Conservation (phyloP, 2,113 vertebrate genomes). For the Salvelinus alpinus region DNA sequence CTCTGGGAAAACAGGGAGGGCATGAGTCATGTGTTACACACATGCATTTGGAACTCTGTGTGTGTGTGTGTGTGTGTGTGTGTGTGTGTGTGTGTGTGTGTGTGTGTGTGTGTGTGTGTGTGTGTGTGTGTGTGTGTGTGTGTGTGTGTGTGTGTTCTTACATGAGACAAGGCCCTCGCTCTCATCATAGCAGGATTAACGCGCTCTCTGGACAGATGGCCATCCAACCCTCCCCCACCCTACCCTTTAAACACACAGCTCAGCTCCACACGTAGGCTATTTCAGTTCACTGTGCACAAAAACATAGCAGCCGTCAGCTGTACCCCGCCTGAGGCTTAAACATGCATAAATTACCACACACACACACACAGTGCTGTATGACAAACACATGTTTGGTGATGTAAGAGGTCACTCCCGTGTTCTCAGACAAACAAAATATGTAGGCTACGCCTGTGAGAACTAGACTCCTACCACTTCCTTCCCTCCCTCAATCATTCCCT, state of each 20-base stretch:
- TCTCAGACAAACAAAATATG: slow-evolving; percentile 16
- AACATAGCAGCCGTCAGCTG: slow-evolving; percentile 29
- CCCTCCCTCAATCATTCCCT: not conserved
- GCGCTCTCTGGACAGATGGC: slow-evolving; percentile 65
- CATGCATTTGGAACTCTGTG: not conserved
- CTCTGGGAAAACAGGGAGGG: slow-evolving; percentile 27
- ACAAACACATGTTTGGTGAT: slow-evolving; percentile 49
- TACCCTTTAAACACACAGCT: slow-evolving; percentile 18
- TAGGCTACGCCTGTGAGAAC: slow-evolving; percentile 32
- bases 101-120: not conserved
- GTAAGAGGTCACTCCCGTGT: slow-evolving; percentile 20
- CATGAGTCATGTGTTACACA: slow-evolving; percentile 40
- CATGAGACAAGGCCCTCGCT: slow-evolving; percentile 41
- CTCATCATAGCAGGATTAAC: slow-evolving; percentile 25
- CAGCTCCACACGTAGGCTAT: slow-evolving; percentile 35
- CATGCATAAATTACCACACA: slow-evolving; percentile 11
- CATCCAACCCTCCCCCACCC: slow-evolving; percentile 39
- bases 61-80: not conserved
- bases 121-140: not conserved
- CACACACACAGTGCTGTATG: slow-evolving; percentile 12
- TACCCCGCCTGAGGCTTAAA: slow-evolving; percentile 45
- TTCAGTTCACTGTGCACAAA: slow-evolving; percentile 30
- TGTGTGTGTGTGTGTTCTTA: slow-evolving; percentile 13
- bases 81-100: slow-evolving; percentile 34
- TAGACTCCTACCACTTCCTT: slow-evolving; percentile 20